These are phyloP conservation scores for Bagarius yarrelli DNA, from an alignment of 2,113 vertebrate species.

Conservation along the genomic window DNA sequence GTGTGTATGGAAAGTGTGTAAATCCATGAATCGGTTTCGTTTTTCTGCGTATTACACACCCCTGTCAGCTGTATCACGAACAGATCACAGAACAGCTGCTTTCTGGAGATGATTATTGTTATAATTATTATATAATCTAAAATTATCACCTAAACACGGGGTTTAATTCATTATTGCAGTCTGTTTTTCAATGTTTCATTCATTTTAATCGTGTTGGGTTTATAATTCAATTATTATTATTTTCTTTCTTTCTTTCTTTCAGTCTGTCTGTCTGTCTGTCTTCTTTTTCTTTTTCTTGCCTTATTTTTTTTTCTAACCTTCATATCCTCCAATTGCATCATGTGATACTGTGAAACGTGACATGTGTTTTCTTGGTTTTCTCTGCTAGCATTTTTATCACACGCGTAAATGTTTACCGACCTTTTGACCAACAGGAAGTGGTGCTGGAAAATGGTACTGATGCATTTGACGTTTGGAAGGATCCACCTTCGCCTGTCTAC, in stretches of 20 bases:
- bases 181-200: background rate
- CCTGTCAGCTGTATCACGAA: background rate
- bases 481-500: slow-evolving; percentile 86
- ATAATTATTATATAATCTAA: background rate
- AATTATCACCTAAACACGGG: background rate
- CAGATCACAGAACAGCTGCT: background rate
- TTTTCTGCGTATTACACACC: background rate
- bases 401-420: background rate
- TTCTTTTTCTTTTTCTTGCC: background rate
- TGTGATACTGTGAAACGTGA: background rate
- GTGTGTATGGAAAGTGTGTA: too few relatives aligned
- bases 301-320: background rate
- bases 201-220: background rate
- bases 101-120: background rate
- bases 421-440: slow-evolving; percentile 72
- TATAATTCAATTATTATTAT: too few relatives aligned
- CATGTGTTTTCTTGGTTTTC: background rate
- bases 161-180: background rate
- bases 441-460: slow-evolving; percentile 84
- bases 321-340: background rate
- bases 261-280: background rate
- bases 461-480: slow-evolving; percentile 81
- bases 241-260: too few relatives aligned
- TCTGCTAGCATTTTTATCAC: background rate
- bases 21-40: background rate